These are phyloP conservation scores for Scatophagus argus DNA, from an alignment of 2,113 vertebrate genomes.

Conservation along the genomic window DNA sequence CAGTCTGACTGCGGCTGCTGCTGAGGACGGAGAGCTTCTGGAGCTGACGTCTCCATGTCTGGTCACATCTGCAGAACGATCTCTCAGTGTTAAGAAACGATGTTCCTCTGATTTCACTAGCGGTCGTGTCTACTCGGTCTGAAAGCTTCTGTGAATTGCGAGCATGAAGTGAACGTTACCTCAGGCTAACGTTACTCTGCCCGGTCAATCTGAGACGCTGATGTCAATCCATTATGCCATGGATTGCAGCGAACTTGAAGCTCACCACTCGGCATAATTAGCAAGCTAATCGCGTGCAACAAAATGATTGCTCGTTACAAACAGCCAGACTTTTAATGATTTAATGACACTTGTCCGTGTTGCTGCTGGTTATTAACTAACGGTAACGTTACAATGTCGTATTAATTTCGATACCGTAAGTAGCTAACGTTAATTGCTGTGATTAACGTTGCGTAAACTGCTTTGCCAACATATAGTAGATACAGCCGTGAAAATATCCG, in stretches of 20 bases:
- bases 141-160: not conserved
- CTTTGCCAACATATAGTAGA: not conserved
- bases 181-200: conserved; percentile 11
- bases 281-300: conserved; percentile 34
- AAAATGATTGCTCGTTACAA: not conserved
- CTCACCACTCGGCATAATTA: conserved; percentile 18
- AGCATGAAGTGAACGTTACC: not conserved
- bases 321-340: conserved; percentile 8
- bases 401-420: not conserved
- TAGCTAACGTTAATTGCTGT: conserved; percentile 30
- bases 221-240: conserved; percentile 42
- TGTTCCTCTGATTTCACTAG: not conserved
- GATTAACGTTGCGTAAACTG: conserved; percentile 44
- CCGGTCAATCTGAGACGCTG: conserved; percentile 20
- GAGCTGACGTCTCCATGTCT: conserved; percentile 63
- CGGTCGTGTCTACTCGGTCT: not conserved
- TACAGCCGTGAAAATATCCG: not conserved
- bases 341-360: not conserved
- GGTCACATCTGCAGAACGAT: conserved; percentile 60
- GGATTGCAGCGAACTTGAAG: conserved; percentile 50
- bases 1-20: conserved; percentile 52
- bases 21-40: conserved; percentile 63
- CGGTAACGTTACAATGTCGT: not conserved
- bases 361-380: not conserved
- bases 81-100: not conserved